Base-by-base conservation (phyloP, 1,140 invertebrate genomes). In the Trissolcus basalis region DNA sequence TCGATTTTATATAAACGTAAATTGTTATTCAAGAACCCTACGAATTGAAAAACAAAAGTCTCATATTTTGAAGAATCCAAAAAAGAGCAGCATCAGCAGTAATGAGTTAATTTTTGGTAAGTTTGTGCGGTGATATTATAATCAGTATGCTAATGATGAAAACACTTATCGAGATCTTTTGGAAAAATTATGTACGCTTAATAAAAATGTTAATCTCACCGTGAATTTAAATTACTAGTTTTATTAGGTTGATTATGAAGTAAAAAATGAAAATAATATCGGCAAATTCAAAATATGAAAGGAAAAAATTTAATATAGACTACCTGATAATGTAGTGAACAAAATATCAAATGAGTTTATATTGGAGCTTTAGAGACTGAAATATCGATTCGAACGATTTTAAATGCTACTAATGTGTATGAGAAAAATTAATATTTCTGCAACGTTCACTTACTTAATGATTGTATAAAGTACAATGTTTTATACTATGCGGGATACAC, bases 321-420 rank as follows among this genome's bases (percentile, higher is more conserved):
- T 43, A 39, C 35, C 50, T 56, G 69, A 59, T 64, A 72, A 64
- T 72, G 58, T 43, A 63, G 53, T 72, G 58, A 72, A 64, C 53
- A 47, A 64, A 58, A 39, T 72, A 63, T 53, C 33, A 9, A 63
- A 63, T 51, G 59, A 47, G 53, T 51, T 39, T 36, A 50, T 61
- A 70, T 56, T 36, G 39, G 12, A 16, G 32, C 43, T 15, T 41
- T 55, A 51, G 7, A 14, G 12, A 56, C 44, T 35, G 11, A 61
- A 61, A 48, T 69, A 61, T 14, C 39, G 67, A 61, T 61, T 70
- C 36, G 45, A 50, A 8, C 50, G 58, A 61, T 19, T 50, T 61
- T 50, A 49, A 56, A 45, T 50, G 67, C 45, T 61, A 44, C 47
- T 55, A 61, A 70, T 45, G 45, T 13, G 53, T 27, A 41, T 11